A percentile compares a stretch with the other conserved stretches of the same genome.
Conservation (phyloP, 2,113 vertebrate genomes). For the Halcyon senegalensis region DNA sequence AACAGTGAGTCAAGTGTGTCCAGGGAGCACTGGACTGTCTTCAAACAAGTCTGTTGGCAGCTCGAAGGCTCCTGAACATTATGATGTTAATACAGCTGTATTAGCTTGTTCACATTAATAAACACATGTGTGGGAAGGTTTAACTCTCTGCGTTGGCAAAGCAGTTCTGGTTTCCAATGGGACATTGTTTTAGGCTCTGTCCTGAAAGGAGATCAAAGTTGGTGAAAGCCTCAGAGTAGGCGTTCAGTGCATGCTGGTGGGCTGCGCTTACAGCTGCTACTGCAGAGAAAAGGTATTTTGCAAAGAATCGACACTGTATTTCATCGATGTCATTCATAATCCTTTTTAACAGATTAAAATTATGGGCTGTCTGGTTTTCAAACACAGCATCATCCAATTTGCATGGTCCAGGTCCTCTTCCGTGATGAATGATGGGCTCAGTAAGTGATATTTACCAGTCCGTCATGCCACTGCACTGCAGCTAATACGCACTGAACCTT, state of each 20-base stretch:
- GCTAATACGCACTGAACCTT: conserved; percentile 20
- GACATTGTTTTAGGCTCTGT: background rate
- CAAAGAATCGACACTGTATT: conserved; percentile 35
- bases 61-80: background rate
- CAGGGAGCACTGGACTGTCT: background rate
- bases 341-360: conserved; percentile 57
- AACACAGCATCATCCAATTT: conserved; percentile 62
- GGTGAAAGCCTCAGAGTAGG: background rate
- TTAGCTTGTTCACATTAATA: conserved; percentile 36
- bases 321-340: conserved; percentile 47
- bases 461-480: conserved; percentile 41
- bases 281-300: conserved; percentile 16
- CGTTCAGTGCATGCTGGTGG: background rate
- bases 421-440: conserved; percentile 29
- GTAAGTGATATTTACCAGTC: conserved; percentile 46
- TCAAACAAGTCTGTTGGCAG: conserved; percentile 42
- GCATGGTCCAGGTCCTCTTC: conserved; percentile 53
- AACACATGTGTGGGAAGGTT: conserved; percentile 34
- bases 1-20: background rate
- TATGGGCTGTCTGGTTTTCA: conserved; percentile 55
- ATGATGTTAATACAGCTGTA: conserved; percentile 35
- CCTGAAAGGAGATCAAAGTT: conserved; percentile 26
- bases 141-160: background rate
- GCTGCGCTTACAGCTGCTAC: background rate
- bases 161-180: conserved; percentile 7